Conservation (phyloP, 1,140 invertebrate species). For the Thalassaphorura encarpata region DNA sequence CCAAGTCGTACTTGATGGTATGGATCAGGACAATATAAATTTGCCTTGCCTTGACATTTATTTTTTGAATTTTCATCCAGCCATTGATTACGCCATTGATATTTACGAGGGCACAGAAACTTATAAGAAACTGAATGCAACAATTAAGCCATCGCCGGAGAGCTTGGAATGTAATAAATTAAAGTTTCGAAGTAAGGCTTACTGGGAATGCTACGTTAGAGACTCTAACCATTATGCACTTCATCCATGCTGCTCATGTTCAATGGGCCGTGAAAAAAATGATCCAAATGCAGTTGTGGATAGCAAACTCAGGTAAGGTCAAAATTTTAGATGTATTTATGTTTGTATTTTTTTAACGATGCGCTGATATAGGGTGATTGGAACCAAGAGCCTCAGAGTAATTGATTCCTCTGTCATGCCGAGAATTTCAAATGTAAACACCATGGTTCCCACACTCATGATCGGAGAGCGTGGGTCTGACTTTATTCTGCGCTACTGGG, state of each 20-base stretch:
- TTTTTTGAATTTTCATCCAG: neutral
- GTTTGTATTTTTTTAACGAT: no score
- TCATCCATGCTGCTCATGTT: neutral
- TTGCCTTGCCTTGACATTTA: neutral
- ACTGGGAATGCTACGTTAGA: neutral
- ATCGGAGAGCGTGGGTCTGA: no score
- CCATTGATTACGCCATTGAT: neutral
- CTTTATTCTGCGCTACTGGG: no score
- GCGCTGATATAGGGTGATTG: no score
- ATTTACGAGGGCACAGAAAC: neutral
- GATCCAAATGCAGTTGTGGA: neutral
- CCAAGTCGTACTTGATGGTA: conserved; percentile 1
- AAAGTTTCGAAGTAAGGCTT: neutral
- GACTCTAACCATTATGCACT: neutral
- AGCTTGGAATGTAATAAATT: neutral
- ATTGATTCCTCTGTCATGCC: no score
- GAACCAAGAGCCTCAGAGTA: no score
- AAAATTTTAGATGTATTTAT: no score
- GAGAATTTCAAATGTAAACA: no score
- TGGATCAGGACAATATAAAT: neutral
- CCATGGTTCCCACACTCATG: no score
- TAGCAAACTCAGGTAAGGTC: neutral
- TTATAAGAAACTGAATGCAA: neutral
- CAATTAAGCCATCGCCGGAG: neutral
- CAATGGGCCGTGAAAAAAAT: neutral